Evolutionary conservation across 1,140 invertebrate genomes (phyloP).

Genomic region (Elymnias hypermnestra): DNA sequence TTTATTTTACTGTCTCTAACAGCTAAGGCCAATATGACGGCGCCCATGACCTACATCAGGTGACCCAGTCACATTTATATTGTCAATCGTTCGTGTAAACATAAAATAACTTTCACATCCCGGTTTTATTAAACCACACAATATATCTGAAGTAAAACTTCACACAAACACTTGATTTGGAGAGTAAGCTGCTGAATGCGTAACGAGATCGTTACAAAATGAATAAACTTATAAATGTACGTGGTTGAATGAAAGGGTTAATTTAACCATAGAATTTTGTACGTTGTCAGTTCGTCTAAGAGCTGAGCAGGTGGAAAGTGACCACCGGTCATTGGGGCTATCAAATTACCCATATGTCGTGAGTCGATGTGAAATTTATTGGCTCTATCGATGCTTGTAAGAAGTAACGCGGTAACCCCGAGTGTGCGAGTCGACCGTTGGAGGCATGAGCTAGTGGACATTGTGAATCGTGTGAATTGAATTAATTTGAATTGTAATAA

Average conservation of each 20-base stretch:
- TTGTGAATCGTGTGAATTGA: slow-evolving; percentile 43
- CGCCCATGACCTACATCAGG: too few relatives aligned
- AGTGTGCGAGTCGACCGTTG: slow-evolving; percentile 33
- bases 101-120: too few relatives aligned
- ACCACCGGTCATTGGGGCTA: slow-evolving; percentile 48
- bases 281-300: slow-evolving; percentile 3
- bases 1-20: too few relatives aligned
- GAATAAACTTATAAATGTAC: too few relatives aligned
- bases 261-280: slow-evolving; percentile 12
- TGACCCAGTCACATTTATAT: too few relatives aligned
- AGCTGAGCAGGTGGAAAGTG: slow-evolving; percentile 45
- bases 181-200: too few relatives aligned
- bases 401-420: slow-evolving; percentile 43
- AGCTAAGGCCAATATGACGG: too few relatives aligned
- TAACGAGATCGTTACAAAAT: too few relatives aligned
- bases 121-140: too few relatives aligned
- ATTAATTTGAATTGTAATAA: slow-evolving; percentile 60
- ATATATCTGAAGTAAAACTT: too few relatives aligned
- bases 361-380: slow-evolving; percentile 46
- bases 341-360: slow-evolving; percentile 47
- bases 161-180: too few relatives aligned
- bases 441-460: slow-evolving; percentile 24
- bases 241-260: slow-evolving; percentile 15
- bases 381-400: slow-evolving; percentile 29
- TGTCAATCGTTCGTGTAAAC: too few relatives aligned